Evolutionary conservation across 2,888 invertebrate genomes (phyloP), one percentile per base, ranked within the genome.

Genomic region (Acronicta leporina): DNA sequence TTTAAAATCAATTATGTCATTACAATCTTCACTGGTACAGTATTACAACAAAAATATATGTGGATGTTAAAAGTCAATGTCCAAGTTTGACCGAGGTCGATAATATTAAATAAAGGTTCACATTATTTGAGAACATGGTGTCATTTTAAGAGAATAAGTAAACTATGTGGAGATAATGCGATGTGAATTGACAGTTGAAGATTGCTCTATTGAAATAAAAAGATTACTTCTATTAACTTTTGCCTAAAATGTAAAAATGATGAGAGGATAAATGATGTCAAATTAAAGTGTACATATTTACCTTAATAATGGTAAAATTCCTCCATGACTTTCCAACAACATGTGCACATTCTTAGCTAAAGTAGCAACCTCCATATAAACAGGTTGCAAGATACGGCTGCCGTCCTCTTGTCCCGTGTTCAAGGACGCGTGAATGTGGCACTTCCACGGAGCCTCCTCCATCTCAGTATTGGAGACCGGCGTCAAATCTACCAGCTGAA

Each of bases 231-330:
- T 13, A 41, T 13, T 14, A 27, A 1, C 6, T 27, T 5, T 1
- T 27, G 6, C 5, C 3, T 27, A 27, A 27, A 30, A 9, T 30
- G 30, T 30, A 3, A 30, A 9, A 30, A 30, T 30, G 1, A 27
- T 30, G 9, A 2, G 6, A 27, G 3, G 27, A 27, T 5, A 7
- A 7, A 27, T 27, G 27, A 2, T 20, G 4, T 20, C 4, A 20
- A 20, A 20, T 20, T 20, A 20, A 3, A 20, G 20, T 20, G 20
- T 20, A 20, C 20, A 20, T n/a, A 25, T 5, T 63, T 84, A 97
- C 97, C 97, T 98, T 77, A 97, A 95, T 60, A 98, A 89, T 0
- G 98, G 97, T 85, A 98, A 88, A 62, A 95, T 95, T 38, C 98
- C 98, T 79, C 96, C 95, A 85, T 98, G 98, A 16, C 96, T 95